Evolutionary conservation across 2,113 vertebrate genomes (phyloP).

Genomic region (Hipposideros armiger): DNA sequence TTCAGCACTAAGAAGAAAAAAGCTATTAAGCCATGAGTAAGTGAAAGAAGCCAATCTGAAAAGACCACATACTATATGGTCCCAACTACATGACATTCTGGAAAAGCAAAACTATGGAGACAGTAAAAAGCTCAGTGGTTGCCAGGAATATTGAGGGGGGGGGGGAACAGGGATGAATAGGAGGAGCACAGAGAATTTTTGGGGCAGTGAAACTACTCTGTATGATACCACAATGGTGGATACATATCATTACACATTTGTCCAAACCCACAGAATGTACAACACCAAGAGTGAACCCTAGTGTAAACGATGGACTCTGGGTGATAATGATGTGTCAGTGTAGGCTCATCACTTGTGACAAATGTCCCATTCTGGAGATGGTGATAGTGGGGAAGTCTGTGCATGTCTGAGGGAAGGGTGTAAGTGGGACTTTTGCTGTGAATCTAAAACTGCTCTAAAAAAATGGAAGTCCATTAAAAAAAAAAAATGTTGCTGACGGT

Average conservation of each 20-base stretch:
- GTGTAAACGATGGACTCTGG: background rate
- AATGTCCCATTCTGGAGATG: background rate
- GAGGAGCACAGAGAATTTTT: no score
- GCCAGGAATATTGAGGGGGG: background rate
- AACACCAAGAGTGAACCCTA: no score
- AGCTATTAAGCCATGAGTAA: background rate
- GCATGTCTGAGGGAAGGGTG: background rate
- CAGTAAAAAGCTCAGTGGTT: background rate
- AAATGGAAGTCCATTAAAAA: background rate
- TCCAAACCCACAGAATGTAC: no score
- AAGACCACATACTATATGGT: background rate
- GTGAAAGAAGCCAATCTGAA: background rate
- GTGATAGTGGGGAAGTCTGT: no score
- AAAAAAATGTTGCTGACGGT: background rate
- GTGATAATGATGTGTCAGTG: background rate
- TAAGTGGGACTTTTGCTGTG: background rate
- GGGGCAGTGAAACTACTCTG: background rate
- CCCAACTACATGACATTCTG: background rate
- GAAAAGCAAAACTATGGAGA: background rate
- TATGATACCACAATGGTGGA: background rate
- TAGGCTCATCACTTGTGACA: background rate
- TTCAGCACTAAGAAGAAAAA: background rate
- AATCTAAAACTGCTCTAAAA: background rate
- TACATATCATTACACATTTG: rapidly evolving
- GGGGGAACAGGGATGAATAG: background rate